Evolutionary conservation across 2,797 vertebrate genomes (phyloP), one percentile per base, ranked within the genome.

Genomic region (Artibeus jamaicensis): DNA sequence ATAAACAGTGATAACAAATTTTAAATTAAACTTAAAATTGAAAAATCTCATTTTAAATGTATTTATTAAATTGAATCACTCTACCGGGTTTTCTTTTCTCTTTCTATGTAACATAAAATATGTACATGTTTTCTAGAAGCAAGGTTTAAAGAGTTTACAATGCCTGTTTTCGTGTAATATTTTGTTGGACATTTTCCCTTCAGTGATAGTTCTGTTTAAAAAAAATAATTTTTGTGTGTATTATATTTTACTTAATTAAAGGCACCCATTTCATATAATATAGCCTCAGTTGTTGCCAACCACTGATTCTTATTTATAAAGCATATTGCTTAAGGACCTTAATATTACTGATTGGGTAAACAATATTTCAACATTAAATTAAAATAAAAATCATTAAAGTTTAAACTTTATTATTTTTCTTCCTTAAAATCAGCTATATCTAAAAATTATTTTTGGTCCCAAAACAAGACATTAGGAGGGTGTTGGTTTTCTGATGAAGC

Each of bases 211-310:
- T 82, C 42, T 74, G 9, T 53, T 96, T 84, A 10, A 46, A 93
- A 93, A 94, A 77, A 39, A 42, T 42, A 55, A 62, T 9, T 91
- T 55, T 82, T n/a, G 74, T 46, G 8, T 81, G 29, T 55, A 88
- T 89, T 70, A 16, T 48, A 65, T 85, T 79, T 84, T 42, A 81
- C 29, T 71, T 90, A 90, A 79, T 87, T 92, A 87, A 92, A 42
- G 4, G 32, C 18, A 34, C 6, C 15, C 2, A 26, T 88, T 91
- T 82, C 11, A 57, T 48, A 62, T 0, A 57, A 9, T 34, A 34
- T 8, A 68, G 19, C 4, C 22, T 55, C 19, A 42, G 0, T 50
- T 77, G 14, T 9, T 70, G 0, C 44, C 42, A 84, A 74, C 83
- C 67, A 57, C 3, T 48, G 11, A 42, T 29, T 5, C n/a, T 79